Percentiles rank a stretch among this genome's conserved stretches.
phyloP scores from a whole-genome alignment of 2,113 vertebrate genomes.

The Myotis davidii region DNA sequence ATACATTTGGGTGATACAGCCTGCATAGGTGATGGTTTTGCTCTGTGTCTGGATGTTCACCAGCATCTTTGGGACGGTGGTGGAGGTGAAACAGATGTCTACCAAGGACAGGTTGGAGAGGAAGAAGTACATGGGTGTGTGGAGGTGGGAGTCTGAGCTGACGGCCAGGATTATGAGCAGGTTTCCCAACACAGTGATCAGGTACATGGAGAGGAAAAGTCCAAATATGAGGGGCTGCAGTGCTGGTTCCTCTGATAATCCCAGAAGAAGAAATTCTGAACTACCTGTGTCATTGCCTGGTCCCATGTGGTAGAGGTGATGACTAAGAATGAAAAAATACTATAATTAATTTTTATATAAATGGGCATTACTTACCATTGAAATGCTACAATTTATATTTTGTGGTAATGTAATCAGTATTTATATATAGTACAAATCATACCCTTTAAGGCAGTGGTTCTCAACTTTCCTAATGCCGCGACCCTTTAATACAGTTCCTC shows the following conservation, averaged over 20 bases:
- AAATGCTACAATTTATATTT: not conserved
- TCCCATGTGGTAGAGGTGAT: too few species aligned
- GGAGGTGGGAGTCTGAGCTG: not conserved
- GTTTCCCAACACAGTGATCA: not conserved
- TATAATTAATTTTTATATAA: not conserved
- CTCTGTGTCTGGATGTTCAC: not conserved
- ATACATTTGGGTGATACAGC: constrained; percentile 49
- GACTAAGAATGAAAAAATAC: not conserved
- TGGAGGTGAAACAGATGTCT: not conserved
- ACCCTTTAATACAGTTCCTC: too few species aligned
- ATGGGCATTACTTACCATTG: not conserved
- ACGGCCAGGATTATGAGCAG: not conserved
- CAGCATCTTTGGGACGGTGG: constrained; percentile 50
- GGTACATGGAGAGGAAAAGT: not conserved
- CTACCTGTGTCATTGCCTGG: not conserved
- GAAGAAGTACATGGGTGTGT: constrained; percentile 58
- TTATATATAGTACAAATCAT: too few species aligned
- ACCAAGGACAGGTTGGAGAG: not conserved
- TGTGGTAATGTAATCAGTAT: too few species aligned
- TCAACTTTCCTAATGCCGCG: too few species aligned
- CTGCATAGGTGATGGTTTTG: constrained; percentile 1
- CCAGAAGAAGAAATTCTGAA: not conserved
- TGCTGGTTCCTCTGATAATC: not conserved
- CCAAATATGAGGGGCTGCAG: not conserved
- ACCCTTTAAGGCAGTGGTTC: too few species aligned